Evolutionary conservation across 1,140 invertebrate genomes (phyloP).

Genomic region (Tetramorium simillimum): DNA sequence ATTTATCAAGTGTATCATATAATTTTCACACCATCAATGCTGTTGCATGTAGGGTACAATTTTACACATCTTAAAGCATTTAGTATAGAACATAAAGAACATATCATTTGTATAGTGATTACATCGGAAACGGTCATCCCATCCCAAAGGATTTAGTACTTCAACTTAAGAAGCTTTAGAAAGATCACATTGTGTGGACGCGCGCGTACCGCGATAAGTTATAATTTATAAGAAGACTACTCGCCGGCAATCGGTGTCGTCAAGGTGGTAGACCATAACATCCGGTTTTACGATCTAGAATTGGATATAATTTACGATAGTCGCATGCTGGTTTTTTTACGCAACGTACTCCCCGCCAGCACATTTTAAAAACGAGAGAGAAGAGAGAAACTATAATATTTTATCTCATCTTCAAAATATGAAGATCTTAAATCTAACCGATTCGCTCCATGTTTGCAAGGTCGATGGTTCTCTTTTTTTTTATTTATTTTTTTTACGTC

Average conservation of each 20-base stretch:
- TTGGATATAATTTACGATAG: slow-evolving; percentile 80
- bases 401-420: slow-evolving; percentile 56
- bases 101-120: not conserved
- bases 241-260: slow-evolving; percentile 69
- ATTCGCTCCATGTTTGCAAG: slow-evolving; percentile 19
- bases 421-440: slow-evolving; percentile 63
- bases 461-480: not conserved
- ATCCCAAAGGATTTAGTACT: not conserved
- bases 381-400: slow-evolving; percentile 57
- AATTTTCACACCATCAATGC: not conserved
- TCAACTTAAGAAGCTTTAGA: not conserved
- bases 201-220: not conserved
- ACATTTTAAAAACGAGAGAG: slow-evolving; percentile 16
- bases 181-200: slow-evolving; percentile 10
- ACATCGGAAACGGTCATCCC: not conserved
- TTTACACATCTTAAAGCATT: not conserved
- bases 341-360: not conserved
- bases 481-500: not conserved
- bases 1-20: not conserved
- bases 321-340: slow-evolving; percentile 63
- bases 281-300: slow-evolving; percentile 79
- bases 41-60: no score
- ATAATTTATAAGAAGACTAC: slow-evolving; percentile 65
- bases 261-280: slow-evolving; percentile 75
- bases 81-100: not conserved